Percentiles rank a stretch among this genome's conserved stretches.
Evolutionary conservation across 2,113 vertebrate genomes (phyloP).

Genomic region (Crotalus horridus): DNA sequence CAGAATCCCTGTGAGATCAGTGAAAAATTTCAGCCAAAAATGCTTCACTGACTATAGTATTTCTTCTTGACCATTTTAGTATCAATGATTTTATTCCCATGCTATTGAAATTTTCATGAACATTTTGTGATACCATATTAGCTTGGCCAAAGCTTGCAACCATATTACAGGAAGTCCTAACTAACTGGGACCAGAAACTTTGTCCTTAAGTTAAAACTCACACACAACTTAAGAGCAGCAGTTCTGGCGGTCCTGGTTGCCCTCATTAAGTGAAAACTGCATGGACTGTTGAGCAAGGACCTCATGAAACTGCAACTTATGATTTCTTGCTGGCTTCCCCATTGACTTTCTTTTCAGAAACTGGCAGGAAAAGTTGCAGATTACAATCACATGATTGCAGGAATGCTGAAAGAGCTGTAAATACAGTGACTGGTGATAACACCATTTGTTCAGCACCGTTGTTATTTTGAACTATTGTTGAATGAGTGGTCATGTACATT

Average conservation of each 20-base stretch:
- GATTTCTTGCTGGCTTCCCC: background rate
- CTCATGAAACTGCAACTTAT: background rate
- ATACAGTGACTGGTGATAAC: background rate
- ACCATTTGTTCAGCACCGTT: background rate
- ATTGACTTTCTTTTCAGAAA: background rate
- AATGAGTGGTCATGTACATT: background rate
- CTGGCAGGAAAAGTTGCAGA: background rate
- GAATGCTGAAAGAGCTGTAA: background rate
- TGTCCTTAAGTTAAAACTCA: background rate
- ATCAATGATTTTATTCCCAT: background rate
- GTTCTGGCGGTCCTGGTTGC: background rate
- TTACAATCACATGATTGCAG: background rate
- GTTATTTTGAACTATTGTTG: background rate
- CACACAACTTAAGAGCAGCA: background rate
- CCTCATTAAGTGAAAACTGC: background rate
- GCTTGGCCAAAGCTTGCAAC: background rate
- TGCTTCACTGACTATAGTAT: background rate
- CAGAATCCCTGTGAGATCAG: background rate
- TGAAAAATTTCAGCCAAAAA: background rate
- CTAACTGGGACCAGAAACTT: background rate
- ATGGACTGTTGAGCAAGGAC: background rate
- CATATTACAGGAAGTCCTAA: background rate
- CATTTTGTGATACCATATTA: background rate
- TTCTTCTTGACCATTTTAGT: background rate
- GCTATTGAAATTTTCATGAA: background rate